phyloP scores from a whole-genome alignment of 2,797 vertebrate species.

The Pseudochirops cupreus region DNA sequence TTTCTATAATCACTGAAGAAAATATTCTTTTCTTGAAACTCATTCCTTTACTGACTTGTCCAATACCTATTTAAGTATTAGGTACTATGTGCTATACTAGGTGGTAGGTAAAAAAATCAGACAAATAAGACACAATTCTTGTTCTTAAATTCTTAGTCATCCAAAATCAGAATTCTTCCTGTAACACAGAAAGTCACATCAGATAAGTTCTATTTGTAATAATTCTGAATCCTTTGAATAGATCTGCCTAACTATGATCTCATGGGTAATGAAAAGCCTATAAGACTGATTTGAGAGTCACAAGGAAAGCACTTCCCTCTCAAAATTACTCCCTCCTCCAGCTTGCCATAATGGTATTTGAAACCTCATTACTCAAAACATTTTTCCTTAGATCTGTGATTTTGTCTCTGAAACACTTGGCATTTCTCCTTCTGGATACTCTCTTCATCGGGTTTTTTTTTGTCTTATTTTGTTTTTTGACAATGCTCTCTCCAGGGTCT shows the following conservation, averaged over 20 bases:
- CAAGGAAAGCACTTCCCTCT: not conserved
- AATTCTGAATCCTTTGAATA: not conserved
- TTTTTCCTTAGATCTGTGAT: not conserved
- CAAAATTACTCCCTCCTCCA: not conserved
- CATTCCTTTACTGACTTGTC: not conserved
- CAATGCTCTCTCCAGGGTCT: not conserved
- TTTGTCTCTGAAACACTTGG: not conserved
- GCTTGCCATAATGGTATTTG: not conserved
- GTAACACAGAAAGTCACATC: not conserved
- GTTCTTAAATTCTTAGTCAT: not conserved
- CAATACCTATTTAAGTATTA: not conserved
- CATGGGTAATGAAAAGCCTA: not conserved
- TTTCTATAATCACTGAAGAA: not conserved
- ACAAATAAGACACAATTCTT: not conserved
- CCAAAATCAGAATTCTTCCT: not conserved
- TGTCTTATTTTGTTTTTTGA: too few species aligned
- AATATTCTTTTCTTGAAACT: not conserved
- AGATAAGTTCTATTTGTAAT: not conserved
- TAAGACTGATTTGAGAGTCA: not conserved
- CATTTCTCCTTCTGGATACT: not conserved
- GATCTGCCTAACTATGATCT: not conserved
- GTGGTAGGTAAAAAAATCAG: not conserved
- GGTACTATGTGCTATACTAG: not conserved
- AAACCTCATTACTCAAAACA: not conserved
- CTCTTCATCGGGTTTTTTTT: not conserved